Evolutionary conservation across 1,140 invertebrate genomes (phyloP).

Genomic region (Nilaparvata lugens): DNA sequence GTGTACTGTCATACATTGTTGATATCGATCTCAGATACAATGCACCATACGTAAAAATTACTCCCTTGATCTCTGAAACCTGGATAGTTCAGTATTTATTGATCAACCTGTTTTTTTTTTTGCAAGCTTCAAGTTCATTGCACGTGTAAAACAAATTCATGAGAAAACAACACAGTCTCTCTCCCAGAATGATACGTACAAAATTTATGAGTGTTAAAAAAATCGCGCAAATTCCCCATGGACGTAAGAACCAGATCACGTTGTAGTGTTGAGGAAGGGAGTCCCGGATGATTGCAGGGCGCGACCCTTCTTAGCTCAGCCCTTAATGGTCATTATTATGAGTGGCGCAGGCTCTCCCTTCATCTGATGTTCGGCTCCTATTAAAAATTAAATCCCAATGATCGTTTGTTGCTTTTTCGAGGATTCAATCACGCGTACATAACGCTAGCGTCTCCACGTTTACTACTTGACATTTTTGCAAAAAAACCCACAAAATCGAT

Average conservation of each 20-base stretch:
- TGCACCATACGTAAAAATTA: too few species aligned
- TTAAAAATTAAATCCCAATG: conserved; percentile 3
- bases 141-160: neutral
- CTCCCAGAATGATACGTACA: neutral
- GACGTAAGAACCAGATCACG: too few species aligned
- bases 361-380: neutral
- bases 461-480: too few species aligned
- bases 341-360: neutral
- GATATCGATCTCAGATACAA: too few species aligned
- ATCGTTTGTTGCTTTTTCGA: conserved; percentile 1
- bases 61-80: too few species aligned
- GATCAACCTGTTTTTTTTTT: too few species aligned
- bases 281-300: neutral
- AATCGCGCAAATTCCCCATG: neutral
- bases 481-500: too few species aligned
- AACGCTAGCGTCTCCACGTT: neutral
- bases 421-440: neutral
- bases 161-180: neutral
- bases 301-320: neutral
- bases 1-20: too few species aligned
- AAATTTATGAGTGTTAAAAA: neutral
- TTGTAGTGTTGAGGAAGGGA: too few species aligned
- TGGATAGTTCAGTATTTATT: too few species aligned
- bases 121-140: too few species aligned
- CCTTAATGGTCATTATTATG: neutral